phyloP scores from a whole-genome alignment of 2,888 invertebrate species.

The Sesia apiformis region DNA sequence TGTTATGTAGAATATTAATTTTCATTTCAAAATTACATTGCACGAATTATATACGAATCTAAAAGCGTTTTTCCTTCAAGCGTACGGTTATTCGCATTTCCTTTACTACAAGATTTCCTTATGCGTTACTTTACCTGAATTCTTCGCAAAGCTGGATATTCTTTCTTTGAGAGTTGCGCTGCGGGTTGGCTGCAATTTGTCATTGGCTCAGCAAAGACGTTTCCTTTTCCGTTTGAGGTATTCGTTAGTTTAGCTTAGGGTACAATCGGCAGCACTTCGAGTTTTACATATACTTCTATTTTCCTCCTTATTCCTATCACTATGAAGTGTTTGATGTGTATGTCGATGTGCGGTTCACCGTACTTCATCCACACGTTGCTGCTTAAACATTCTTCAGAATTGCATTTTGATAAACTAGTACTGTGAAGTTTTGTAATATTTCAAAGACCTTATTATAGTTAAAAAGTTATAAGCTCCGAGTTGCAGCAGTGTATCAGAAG shows the following conservation, averaged over 20 bases:
- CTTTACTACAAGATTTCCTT: background rate
- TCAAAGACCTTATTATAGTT: no score
- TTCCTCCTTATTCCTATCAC: background rate
- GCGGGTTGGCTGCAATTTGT: conserved; percentile 18
- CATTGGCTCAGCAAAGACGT: conserved; percentile 11
- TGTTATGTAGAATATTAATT: no score
- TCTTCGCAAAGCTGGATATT: background rate
- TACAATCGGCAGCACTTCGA: background rate
- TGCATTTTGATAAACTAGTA: background rate
- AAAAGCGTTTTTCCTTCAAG: no score
- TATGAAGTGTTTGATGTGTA: background rate
- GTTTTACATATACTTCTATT: background rate
- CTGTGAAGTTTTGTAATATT: no score
- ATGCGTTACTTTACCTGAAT: background rate
- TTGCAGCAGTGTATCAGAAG: no score
- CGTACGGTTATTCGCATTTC: background rate
- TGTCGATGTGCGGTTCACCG: background rate
- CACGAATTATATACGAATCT: no score
- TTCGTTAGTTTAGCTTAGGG: background rate
- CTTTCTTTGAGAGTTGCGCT: background rate
- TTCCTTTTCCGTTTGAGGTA: background rate
- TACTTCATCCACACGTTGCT: background rate
- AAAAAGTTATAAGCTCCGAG: no score
- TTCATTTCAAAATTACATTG: no score
- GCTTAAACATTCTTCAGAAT: background rate